Evolutionary conservation across 2,888 invertebrate genomes (phyloP).

Genomic region (Meloe dianella): DNA sequence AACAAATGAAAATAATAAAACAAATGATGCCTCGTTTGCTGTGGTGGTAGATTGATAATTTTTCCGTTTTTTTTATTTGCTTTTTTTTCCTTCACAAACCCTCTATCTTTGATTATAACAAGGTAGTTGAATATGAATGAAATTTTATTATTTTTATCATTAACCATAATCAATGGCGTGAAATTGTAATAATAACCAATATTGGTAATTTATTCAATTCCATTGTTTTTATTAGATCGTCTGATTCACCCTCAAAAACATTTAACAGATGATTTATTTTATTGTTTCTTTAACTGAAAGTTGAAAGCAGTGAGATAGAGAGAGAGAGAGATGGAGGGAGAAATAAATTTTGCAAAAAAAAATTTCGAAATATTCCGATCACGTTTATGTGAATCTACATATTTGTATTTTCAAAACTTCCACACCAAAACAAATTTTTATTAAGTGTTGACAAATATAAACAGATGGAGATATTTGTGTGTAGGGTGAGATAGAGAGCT

Average conservation of each 20-base stretch:
- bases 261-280: constrained; percentile 54
- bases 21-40: constrained; percentile 55
- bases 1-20: constrained; percentile 59
- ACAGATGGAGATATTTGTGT: background rate
- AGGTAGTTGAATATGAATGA: constrained; percentile 25
- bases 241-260: constrained; percentile 31
- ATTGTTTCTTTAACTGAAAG: constrained; percentile 43
- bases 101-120: constrained; percentile 36
- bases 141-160: constrained; percentile 8
- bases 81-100: background rate
- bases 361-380: background rate
- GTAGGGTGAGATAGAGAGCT: background rate
- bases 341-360: constrained; percentile 41
- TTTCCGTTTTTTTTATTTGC: background rate
- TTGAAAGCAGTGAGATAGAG: too few relatives aligned
- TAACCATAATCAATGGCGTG: constrained; percentile 48
- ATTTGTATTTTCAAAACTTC: background rate
- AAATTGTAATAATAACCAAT: constrained; percentile 55
- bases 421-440: background rate
- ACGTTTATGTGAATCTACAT: background rate
- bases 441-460: background rate
- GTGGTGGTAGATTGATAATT: constrained; percentile 51
- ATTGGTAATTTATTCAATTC: constrained; percentile 32
- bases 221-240: background rate
- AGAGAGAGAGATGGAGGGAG: constrained; percentile 25